These are phyloP conservation scores for Apocheima hispidaria DNA, from an alignment of 2,888 invertebrate species.

Conservation along the genomic window DNA sequence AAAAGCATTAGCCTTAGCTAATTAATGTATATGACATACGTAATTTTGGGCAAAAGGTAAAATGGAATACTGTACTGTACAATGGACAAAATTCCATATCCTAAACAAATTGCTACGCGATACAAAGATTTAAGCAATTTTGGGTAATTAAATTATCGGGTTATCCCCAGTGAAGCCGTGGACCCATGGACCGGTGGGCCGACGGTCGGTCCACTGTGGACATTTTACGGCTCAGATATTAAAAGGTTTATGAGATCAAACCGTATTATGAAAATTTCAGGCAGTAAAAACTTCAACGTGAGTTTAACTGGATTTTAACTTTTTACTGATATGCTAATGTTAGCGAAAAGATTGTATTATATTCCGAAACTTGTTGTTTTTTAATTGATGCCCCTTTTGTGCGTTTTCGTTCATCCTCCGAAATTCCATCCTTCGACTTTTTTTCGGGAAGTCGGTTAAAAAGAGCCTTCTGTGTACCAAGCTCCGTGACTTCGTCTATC, in stretches of 20 bases:
- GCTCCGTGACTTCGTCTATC: too few relatives aligned
- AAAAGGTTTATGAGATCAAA: constrained; percentile 32
- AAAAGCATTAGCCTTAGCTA: too few relatives aligned
- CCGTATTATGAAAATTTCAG: constrained; percentile 8
- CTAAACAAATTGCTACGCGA: neutral
- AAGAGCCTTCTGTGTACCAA: too few relatives aligned
- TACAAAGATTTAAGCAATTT: constrained; percentile 14
- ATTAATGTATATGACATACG: too few relatives aligned
- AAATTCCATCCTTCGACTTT: too few relatives aligned
- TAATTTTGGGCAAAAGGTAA: too few relatives aligned
- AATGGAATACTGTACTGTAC: too few relatives aligned
- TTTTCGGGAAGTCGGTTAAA: too few relatives aligned
- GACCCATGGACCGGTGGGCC: constrained; percentile 8
- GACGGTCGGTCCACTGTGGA: constrained; percentile 9
- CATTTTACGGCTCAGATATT: constrained; percentile 29
- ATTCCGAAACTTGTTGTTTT: too few relatives aligned
- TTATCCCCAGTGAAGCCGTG: constrained; percentile 9
- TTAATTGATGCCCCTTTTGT: too few relatives aligned
- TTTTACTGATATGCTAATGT: neutral
- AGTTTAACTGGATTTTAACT: neutral
- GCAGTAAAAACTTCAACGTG: constrained; percentile 7
- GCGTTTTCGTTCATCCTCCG: too few relatives aligned
- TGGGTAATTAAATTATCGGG: constrained; percentile 29
- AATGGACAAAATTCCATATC: neutral
- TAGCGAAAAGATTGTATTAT: neutral